phyloP scores from a whole-genome alignment of 2,797 vertebrate genomes.

The Sebastes steindachneri region DNA sequence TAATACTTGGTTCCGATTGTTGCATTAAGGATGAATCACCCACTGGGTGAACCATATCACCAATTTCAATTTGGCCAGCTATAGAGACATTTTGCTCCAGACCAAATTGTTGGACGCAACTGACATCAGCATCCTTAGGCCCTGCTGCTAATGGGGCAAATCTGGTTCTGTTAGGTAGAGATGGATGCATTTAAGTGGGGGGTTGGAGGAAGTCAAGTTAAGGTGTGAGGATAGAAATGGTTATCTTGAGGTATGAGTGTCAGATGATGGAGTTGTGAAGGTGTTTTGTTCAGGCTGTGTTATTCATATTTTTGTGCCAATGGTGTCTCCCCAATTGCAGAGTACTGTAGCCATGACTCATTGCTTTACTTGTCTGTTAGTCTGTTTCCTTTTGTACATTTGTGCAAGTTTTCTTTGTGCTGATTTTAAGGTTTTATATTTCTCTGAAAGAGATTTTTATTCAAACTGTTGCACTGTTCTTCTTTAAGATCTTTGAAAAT shows the following conservation, averaged over 20 bases:
- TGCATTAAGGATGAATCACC: background rate
- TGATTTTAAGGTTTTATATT: conserved; percentile 14
- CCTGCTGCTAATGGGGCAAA: background rate
- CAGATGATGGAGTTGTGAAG: background rate
- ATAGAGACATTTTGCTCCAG: background rate
- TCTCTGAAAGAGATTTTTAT: conserved; percentile 9
- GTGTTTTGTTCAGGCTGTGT: background rate
- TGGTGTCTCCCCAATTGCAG: background rate
- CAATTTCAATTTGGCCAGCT: background rate
- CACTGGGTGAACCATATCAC: background rate
- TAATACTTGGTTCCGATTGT: background rate
- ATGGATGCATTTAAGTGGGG: background rate
- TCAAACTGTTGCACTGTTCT: background rate
- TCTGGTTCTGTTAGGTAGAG: background rate
- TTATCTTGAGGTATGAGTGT: background rate
- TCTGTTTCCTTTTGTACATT: background rate
- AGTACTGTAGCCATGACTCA: background rate
- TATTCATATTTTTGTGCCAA: background rate
- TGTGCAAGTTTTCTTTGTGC: background rate
- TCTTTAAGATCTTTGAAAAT: background rate
- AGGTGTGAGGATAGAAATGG: background rate
- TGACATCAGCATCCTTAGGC: background rate
- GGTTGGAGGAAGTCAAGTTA: background rate
- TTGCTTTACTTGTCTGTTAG: background rate
- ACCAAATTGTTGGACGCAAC: background rate